Base-by-base conservation (phyloP, 2,888 invertebrate genomes). In the Agonopterix alstromeriana region DNA sequence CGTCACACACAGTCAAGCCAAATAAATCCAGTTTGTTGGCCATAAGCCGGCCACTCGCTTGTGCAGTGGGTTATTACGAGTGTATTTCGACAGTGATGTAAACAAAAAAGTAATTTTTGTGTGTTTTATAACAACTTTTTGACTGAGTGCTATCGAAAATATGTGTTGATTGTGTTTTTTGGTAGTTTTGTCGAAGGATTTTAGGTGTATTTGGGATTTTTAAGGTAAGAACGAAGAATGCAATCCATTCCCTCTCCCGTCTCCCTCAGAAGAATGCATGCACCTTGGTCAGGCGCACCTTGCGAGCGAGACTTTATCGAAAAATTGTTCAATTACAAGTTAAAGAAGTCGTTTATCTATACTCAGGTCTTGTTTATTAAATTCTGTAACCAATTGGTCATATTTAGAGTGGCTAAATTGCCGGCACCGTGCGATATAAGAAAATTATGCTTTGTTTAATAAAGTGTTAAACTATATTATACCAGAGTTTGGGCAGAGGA, bases 151-250 rank as follows among this genome's bases (percentile, higher is more conserved):
- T 56, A 58, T 56, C 63, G 56, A 57, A 70, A 73, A 65, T 55
- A 81, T 82, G 84, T 77, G 77, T 62, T 72, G 54, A 65, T 60
- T 56, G 58, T 65, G 61, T 44, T 53, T 53, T 52, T 62, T 56
- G 46, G 52, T 57, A 42, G 47, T 50, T 52, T 44, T 10, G 38
- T 40, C 41, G 17, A 48, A 54, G 56, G 56, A 64, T 55, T 58
- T 63, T 56, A 43, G 55, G 47, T 57, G 67, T 61, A 65, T 73
- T 65, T 54, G 55, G 60, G 59, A 60, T 60, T 61, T 54, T 66
- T 69, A 71, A 73, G 87, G 86, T 87, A 82, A 85, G 82, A 75
- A 75, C 73, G 70, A 78, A 83, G 82, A 85, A 85, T 83, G 84
- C 79, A 83, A 75, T 66, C 65, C 73, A 70, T 76, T 74, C 80